Evolutionary conservation across 2,113 vertebrate genomes (phyloP), one percentile per base, ranked within the genome.

Genomic region (Gobio gobio): DNA sequence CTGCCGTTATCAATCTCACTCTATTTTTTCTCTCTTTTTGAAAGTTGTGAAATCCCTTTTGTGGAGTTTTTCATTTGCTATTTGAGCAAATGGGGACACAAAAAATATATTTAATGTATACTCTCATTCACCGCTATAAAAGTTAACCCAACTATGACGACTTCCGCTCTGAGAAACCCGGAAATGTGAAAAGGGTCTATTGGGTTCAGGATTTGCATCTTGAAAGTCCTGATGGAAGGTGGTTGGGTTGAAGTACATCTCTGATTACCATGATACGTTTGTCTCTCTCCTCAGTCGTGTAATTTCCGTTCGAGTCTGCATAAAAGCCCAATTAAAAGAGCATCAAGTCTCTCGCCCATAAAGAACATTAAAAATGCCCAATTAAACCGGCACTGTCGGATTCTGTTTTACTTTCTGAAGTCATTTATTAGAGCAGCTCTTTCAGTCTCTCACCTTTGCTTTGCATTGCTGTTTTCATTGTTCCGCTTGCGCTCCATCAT

Each of bases 341-440:
- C 70, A 58, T 84, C 36, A 70, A 70, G 61, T 59, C 70, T 36
- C 26, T 87, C 73, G 43, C 6, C 78, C 83, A 78, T 78, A 78
- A 82, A 85, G 47, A 45, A 81, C 24, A 45, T 66, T 83, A 74
- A 70, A 20, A 81, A 77, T 26, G 76, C 7, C 3, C 45, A 83
- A 77, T 83, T 86, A 75, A 29, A 75, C 43, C 75, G n/a, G 3
- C 22, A 40, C 7, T 51, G 64, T 22, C 26, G 63, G 33, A 51
- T 63, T 85, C 68, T 56, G 13, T 47, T 51, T 76, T 61, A 9
- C 56, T 78, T 54, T 26, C 33, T 59, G 0, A 4, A 64, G 61
- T 84, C 10, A 58, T 68, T 68, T 75, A 81, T 75, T 86, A 40
- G n/a, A 86, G 63, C 61, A 43, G n/a, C 80, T 63, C 63, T 51